Percentiles rank a stretch among this genome's conserved stretches.
These are phyloP conservation scores for Gasterosteus aculeatus DNA, from an alignment of 2,113 vertebrate genomes.

Conservation along the genomic window DNA sequence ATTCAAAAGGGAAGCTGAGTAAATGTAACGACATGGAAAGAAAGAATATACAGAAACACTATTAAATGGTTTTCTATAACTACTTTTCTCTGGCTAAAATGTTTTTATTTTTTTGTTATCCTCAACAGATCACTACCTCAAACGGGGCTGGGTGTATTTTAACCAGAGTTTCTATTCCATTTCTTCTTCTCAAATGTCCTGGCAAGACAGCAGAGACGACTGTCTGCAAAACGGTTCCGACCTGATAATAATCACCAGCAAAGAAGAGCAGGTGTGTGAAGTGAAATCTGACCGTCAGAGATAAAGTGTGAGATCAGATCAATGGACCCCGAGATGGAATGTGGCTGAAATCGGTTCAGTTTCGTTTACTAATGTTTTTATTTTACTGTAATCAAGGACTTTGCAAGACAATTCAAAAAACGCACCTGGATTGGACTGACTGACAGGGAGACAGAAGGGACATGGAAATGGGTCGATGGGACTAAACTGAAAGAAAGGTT, in stretches of 20 bases:
- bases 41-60: too few relatives aligned
- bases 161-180: conserved; percentile 27
- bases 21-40: too few relatives aligned
- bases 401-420: not conserved
- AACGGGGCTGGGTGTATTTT: conserved; percentile 37
- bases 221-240: conserved; percentile 43
- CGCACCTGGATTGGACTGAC: conserved; percentile 24
- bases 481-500: not conserved
- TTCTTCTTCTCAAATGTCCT: conserved; percentile 15
- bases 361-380: not conserved
- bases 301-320: not conserved
- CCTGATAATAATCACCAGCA: conserved; percentile 47
- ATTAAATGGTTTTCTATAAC: too few relatives aligned
- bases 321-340: not conserved
- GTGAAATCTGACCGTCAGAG: not conserved
- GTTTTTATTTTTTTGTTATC: not conserved
- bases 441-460: conserved; percentile 3
- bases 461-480: conserved; percentile 41
- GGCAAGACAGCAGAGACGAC: conserved; percentile 23
- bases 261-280: conserved; percentile 51
- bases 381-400: conserved; percentile 16
- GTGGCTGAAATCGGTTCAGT: not conserved
- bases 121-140: not conserved
- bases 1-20: too few relatives aligned
- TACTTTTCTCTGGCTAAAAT: not conserved